Conservation (phyloP, 2,797 vertebrate genomes). For the Hylomyscus alleni region DNA sequence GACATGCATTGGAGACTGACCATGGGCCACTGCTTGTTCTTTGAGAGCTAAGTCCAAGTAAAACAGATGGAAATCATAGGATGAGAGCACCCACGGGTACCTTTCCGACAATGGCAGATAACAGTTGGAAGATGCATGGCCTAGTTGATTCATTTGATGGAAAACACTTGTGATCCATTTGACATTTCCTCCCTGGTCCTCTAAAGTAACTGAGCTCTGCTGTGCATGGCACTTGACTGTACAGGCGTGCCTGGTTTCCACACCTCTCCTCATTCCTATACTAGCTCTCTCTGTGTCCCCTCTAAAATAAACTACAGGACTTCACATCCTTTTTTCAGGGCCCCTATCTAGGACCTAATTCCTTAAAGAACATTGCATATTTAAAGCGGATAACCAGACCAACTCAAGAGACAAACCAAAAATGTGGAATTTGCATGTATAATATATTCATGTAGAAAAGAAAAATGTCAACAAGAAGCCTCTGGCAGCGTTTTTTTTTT, state of each 20-base stretch:
- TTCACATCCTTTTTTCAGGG: background rate
- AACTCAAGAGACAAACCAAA: background rate
- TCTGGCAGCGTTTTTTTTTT: background rate
- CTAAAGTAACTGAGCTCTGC: background rate
- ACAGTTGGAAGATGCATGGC: background rate
- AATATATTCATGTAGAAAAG: background rate
- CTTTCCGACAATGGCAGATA: background rate
- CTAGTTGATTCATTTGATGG: background rate
- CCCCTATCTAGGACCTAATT: background rate
- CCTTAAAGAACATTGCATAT: background rate
- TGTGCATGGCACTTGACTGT: no score
- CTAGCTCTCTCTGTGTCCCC: background rate
- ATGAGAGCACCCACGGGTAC: no score
- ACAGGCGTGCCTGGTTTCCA: background rate
- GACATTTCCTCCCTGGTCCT: background rate
- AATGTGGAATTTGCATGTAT: background rate
- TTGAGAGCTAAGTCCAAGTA: background rate
- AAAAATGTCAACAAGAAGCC: background rate
- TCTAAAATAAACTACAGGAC: conserved; percentile 32
- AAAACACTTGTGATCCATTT: background rate
- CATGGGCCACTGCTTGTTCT: background rate
- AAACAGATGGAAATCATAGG: background rate
- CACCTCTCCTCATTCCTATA: background rate
- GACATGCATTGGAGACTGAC: background rate
- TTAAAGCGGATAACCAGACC: background rate